Evolutionary conservation across 2,888 invertebrate species (phyloP).

Genomic region (Dynastes grantii): DNA sequence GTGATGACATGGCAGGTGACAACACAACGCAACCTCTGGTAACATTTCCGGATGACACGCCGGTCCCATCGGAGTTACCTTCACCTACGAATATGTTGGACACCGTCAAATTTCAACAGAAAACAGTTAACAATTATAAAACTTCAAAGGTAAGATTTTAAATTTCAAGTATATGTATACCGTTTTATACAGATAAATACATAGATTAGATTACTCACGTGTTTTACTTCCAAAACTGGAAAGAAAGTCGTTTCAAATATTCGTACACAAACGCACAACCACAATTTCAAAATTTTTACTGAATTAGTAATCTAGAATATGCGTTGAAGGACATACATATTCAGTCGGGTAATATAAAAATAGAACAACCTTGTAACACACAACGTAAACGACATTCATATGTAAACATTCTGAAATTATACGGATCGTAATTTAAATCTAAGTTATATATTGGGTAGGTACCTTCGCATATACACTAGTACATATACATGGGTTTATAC

Average conservation of each 20-base stretch:
- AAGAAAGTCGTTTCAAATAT: not conserved
- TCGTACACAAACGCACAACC: not conserved
- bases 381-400: not conserved
- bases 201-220: not conserved
- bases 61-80: conserved; percentile 74
- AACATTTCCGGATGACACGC: conserved; percentile 88
- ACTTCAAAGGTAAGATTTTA: conserved; percentile 77
- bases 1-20: conserved; percentile 72
- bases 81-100: conserved; percentile 69
- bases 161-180: not conserved
- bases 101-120: conserved; percentile 88
- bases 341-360: conserved; percentile 14
- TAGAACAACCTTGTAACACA: conserved; percentile 22
- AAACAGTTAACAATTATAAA: conserved; percentile 84
- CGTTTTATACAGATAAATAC: not conserved
- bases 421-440: not conserved
- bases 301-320: not conserved
- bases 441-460: not conserved
- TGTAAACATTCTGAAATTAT: conserved; percentile 11
- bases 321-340: not conserved
- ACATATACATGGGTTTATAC: no score
- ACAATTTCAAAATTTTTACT: not conserved
- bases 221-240: no score
- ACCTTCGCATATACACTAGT: no score
- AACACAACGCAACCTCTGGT: conserved; percentile 78